Conservation (phyloP, 2,888 invertebrate species). For the Notocelia uddmanniana region DNA sequence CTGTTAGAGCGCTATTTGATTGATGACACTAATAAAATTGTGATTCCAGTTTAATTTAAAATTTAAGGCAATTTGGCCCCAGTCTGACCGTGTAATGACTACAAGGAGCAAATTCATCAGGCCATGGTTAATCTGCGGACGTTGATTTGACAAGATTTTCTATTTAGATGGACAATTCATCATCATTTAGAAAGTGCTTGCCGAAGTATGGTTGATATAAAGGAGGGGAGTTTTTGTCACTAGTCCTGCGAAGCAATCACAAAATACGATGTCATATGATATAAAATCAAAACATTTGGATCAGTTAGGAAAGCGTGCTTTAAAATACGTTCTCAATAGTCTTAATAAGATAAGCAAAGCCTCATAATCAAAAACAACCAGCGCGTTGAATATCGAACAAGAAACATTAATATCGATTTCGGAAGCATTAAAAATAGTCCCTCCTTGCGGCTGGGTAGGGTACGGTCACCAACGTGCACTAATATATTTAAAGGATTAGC, state of each 20-base stretch:
- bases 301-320: not conserved
- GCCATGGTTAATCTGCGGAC: conserved; percentile 34
- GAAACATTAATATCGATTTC: conserved; percentile 79
- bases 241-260: not conserved
- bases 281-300: not conserved
- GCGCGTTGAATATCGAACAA: conserved; percentile 57
- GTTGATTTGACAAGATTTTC: conserved; percentile 37
- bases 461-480: conserved; percentile 79
- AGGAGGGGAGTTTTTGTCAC: conserved; percentile 22
- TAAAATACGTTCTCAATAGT: too few species aligned
- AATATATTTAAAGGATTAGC: conserved; percentile 86
- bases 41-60: conserved; percentile 85
- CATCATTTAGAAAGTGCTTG: conserved; percentile 68
- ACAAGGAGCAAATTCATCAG: conserved; percentile 47
- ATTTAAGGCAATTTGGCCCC: conserved; percentile 83
- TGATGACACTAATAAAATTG: conserved; percentile 85
- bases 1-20: conserved; percentile 78
- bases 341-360: not conserved
- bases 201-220: conserved; percentile 11
- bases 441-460: conserved; percentile 67
- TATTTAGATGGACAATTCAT: conserved; percentile 43
- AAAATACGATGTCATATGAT: not conserved
- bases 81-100: conserved; percentile 81
- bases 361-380: conserved; percentile 33
- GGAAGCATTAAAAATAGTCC: conserved; percentile 77